Conservation (phyloP, 2,888 invertebrate species). For the Cecidostiba fungosa region DNA sequence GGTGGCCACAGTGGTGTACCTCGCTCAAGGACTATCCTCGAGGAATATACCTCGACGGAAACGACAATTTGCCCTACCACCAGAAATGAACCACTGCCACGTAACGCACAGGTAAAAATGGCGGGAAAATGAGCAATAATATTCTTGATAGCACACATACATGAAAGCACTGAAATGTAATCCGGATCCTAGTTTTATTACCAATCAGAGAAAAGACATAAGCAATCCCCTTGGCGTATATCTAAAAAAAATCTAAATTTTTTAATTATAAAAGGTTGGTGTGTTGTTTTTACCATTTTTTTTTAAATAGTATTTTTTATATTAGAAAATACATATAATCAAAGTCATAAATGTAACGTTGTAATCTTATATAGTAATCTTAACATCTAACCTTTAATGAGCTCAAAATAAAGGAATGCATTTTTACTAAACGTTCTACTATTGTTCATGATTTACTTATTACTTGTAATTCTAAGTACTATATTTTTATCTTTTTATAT, state of each 20-base stretch:
- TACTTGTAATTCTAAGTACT: background rate
- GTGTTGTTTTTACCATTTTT: background rate
- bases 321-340: background rate
- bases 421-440: background rate
- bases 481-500: conserved; percentile 4
- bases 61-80: conserved; percentile 76
- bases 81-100: conserved; percentile 77
- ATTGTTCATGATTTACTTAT: background rate
- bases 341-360: background rate
- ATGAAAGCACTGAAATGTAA: background rate
- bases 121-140: conserved; percentile 60
- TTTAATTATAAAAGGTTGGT: background rate
- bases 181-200: background rate
- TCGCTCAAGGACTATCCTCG: conserved; percentile 79
- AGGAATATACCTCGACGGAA: conserved; percentile 79
- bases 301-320: background rate
- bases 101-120: conserved; percentile 78
- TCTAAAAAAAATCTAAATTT: background rate
- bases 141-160: background rate
- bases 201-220: background rate
- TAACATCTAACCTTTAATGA: conserved; percentile 10
- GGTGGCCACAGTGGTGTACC: conserved; percentile 79
- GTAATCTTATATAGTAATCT: background rate
- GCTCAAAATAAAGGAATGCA: conserved; percentile 21
- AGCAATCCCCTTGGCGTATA: background rate